Conservation (phyloP, 2,797 vertebrate genomes). For the Perodicticus potto region DNA sequence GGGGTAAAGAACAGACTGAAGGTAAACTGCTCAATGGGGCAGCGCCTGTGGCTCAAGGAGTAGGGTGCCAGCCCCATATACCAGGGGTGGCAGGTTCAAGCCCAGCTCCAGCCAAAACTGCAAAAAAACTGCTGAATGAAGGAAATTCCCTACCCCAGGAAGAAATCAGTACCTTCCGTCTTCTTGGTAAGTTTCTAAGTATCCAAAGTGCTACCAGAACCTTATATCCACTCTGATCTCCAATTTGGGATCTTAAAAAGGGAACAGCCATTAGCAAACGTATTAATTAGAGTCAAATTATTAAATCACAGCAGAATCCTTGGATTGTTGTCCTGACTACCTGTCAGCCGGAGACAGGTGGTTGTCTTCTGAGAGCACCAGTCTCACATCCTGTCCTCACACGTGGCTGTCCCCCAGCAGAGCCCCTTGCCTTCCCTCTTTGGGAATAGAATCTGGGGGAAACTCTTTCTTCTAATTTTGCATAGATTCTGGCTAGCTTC, state of each 20-base stretch:
- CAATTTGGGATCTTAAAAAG: neutral
- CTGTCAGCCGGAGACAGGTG: neutral
- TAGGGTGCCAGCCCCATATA: too few species aligned
- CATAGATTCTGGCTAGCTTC: neutral
- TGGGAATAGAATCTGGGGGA: neutral
- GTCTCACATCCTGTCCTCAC: neutral
- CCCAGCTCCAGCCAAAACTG: too few species aligned
- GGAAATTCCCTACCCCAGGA: neutral
- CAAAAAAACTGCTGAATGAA: neutral
- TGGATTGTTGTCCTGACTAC: neutral
- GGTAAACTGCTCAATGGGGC: too few species aligned
- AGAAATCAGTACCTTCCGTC: neutral
- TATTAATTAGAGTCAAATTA: neutral
- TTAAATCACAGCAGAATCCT: neutral
- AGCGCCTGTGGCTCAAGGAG: too few species aligned
- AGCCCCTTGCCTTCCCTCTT: too few species aligned
- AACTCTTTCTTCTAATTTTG: neutral
- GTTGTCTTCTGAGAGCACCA: neutral
- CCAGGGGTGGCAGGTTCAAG: too few species aligned
- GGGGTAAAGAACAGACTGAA: rapidly evolving
- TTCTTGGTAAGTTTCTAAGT: neutral
- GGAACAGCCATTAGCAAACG: neutral
- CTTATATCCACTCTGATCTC: neutral
- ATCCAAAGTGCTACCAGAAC: neutral
- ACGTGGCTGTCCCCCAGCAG: neutral